Evolutionary conservation across 2,113 vertebrate genomes (phyloP), one percentile per base, ranked within the genome.

Genomic region (Pluvianellus socialis): DNA sequence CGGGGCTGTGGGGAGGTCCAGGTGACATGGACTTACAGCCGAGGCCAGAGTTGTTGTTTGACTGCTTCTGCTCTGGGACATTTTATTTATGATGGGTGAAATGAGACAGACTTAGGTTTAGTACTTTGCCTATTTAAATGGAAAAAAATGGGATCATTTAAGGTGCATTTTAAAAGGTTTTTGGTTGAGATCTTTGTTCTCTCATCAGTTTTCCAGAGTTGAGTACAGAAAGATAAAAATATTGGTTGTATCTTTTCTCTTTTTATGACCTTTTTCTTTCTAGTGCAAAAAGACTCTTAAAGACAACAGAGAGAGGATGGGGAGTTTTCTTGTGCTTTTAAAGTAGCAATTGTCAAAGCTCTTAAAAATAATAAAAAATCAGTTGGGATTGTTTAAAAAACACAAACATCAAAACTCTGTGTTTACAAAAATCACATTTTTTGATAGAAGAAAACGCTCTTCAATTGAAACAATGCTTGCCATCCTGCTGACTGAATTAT

Each of bases 391-490:
- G 27, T 71, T 94, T 92, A 89, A 94, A 95, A 75, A 30, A 2
- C 38, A 53, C 24, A 79, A 89, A 79, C 47, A 65, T 80, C 73
- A 79, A 92, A 91, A 71, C 21, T 52, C n/a, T 50, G 0, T 92
- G 61, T 93, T 94, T 79, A 94, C 61, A 77, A 70, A 96, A 92
- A 42, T 80, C 33, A 63, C 9, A 35, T 61, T 95, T 96, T 96
- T 88, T 84, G 30, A 75, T 84, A 55, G 59, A 90, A 90, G 75
- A 75, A 91, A 95, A 47, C 32, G 6, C 21, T 71, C 12, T 55
- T 90, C 95, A 92, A 92, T 79, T 95, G 83, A 89, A 94, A 96
- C 91, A 93, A 92, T 72, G 52, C 72, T 56, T 83, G 45, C 56
- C 56, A n/a, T 80, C 75, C 40, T 0, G 2, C 63, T 81, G 83